Evolutionary conservation across 2,113 vertebrate genomes (phyloP).

Genomic region (Paracyprichromis sp.): DNA sequence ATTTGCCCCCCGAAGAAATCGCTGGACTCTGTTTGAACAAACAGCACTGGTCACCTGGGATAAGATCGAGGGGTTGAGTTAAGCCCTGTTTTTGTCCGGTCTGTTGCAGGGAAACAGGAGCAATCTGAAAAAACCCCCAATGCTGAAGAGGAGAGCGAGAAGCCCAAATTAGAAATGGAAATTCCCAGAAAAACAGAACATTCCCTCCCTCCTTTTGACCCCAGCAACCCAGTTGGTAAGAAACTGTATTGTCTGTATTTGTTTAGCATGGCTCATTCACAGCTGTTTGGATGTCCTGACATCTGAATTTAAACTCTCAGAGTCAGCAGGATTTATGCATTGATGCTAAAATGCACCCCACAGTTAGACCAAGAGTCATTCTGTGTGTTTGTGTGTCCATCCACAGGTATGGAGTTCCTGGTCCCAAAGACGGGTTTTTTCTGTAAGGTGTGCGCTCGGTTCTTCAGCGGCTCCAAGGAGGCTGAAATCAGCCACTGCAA

Average conservation of each 20-base stretch:
- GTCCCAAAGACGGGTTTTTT: conserved; percentile 64
- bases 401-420: conserved; percentile 61
- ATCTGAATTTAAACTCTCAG: fast-evolving
- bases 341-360: background rate
- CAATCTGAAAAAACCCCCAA: background rate
- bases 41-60: background rate
- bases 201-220: conserved; percentile 35
- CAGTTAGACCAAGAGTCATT: background rate
- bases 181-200: background rate
- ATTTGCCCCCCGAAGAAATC: background rate
- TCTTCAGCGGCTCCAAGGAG: conserved; percentile 49
- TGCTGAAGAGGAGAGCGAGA: background rate
- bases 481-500: conserved; percentile 57
- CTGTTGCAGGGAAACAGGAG: background rate
- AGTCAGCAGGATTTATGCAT: background rate
- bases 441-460: conserved; percentile 61
- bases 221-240: conserved; percentile 56
- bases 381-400: background rate
- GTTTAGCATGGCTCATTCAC: background rate
- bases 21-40: background rate
- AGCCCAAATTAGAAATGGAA: background rate
- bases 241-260: fast-evolving
- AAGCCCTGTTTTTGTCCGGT: background rate
- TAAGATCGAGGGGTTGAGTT: background rate
- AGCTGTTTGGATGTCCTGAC: background rate